Percentiles rank a stretch among this genome's conserved stretches.
These are phyloP conservation scores for Cephalopholis sonnerati DNA, from an alignment of 2,113 vertebrate species.

Conservation along the genomic window DNA sequence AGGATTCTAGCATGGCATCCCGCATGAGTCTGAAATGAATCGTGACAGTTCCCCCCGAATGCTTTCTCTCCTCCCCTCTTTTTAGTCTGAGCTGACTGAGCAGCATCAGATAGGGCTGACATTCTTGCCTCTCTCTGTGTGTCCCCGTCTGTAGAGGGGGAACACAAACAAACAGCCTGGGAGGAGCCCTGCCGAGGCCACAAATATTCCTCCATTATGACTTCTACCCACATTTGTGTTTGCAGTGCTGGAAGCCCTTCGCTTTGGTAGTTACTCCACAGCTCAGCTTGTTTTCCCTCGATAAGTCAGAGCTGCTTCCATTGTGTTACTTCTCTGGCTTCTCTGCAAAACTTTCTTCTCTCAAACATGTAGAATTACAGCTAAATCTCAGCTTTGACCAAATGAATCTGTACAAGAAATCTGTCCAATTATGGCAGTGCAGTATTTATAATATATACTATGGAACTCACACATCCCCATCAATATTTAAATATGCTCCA, in stretches of 20 bases:
- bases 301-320: not conserved
- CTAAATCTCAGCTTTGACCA: constrained; percentile 8
- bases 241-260: constrained; percentile 50
- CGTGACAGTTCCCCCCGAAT: constrained; percentile 68
- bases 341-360: not conserved
- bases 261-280: constrained; percentile 49
- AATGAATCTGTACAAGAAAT: not conserved
- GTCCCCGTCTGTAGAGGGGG: constrained; percentile 62
- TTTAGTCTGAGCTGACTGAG: constrained; percentile 61
- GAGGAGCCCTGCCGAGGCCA: constrained; percentile 71
- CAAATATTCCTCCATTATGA: constrained; percentile 77
- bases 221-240: constrained; percentile 64
- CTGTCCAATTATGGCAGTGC: not conserved
- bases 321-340: not conserved
- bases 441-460: too few species aligned
- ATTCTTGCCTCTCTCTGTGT: constrained; percentile 58
- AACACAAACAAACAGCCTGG: constrained; percentile 81
- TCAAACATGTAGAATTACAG: not conserved
- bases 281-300: constrained; percentile 49
- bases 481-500: too few species aligned
- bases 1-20: constrained; percentile 51
- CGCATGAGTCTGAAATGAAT: constrained; percentile 71
- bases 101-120: constrained; percentile 76
- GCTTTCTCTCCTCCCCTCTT: constrained; percentile 35
- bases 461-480: too few species aligned